Evolutionary conservation across 2,797 vertebrate genomes (phyloP).

Genomic region (Steatocranus sp.): DNA sequence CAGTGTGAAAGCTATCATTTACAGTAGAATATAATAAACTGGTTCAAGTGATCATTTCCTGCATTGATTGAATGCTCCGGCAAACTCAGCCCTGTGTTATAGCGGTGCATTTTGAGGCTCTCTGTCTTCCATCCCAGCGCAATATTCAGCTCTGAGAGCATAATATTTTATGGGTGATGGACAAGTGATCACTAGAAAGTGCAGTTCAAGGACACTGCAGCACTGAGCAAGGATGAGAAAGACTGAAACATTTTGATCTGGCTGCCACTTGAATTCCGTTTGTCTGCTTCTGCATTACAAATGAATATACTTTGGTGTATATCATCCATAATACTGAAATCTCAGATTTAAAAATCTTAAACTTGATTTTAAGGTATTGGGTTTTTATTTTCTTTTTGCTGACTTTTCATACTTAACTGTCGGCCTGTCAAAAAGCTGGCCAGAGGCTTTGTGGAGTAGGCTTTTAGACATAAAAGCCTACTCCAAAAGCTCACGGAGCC

Average conservation of each 20-base stretch:
- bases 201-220: background rate
- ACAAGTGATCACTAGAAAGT: constrained; percentile 4
- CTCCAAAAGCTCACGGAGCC: background rate
- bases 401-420: background rate
- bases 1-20: constrained; percentile 18
- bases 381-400: background rate
- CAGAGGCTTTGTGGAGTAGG: background rate
- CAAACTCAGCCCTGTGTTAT: constrained; percentile 5
- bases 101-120: constrained; percentile 1
- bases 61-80: constrained; percentile 42
- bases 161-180: constrained; percentile 4
- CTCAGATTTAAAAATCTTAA: background rate
- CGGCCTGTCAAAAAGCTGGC: background rate
- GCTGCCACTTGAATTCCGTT: background rate
- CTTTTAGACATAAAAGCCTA: background rate
- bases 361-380: background rate
- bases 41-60: constrained; percentile 33
- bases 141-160: background rate
- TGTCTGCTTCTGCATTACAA: background rate
- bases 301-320: background rate
- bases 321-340: background rate
- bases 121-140: background rate
- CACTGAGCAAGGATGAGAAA: background rate
- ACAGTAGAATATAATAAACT: constrained; percentile 34
- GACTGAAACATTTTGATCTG: background rate